A percentile compares a stretch with the other conserved stretches of the same genome.
phyloP scores from a whole-genome alignment of 1,140 invertebrate genomes.

The Bombus sylvicola region DNA sequence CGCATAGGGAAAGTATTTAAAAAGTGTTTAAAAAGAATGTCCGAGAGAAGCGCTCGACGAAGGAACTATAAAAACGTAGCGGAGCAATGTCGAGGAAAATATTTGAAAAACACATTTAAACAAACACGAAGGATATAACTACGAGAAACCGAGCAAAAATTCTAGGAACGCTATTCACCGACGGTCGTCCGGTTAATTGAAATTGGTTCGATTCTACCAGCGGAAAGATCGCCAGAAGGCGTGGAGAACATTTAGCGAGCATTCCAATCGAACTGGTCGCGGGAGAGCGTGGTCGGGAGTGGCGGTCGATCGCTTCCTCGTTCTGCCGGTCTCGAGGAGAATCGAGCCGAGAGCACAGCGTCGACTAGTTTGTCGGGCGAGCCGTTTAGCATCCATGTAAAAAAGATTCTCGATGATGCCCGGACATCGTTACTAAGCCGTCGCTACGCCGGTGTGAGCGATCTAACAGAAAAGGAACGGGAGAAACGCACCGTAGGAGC shows the following conservation, averaged over 20 bases:
- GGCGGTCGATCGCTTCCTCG: constrained; percentile 44
- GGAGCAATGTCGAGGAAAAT: too few species aligned
- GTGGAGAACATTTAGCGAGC: constrained; percentile 16
- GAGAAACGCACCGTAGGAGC: constrained; percentile 77
- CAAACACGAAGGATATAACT: too few species aligned
- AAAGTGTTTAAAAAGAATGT: too few species aligned
- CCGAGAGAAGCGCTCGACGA: too few species aligned
- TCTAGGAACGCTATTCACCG: too few species aligned
- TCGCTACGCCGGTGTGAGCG: constrained; percentile 69
- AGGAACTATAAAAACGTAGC: too few species aligned
- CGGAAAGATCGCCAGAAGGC: background rate
- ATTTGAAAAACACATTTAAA: too few species aligned
- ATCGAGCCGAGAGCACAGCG: background rate
- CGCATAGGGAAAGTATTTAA: too few species aligned
- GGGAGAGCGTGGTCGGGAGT: background rate
- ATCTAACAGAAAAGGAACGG: constrained; percentile 80
- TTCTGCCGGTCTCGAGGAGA: background rate
- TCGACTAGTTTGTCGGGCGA: constrained; percentile 10
- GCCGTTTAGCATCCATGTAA: constrained; percentile 41
- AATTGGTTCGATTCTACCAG: background rate
- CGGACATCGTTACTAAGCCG: constrained; percentile 67
- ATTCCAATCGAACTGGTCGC: constrained; percentile 4
- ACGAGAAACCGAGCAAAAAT: too few species aligned
- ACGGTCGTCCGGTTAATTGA: background rate
- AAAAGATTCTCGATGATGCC: constrained; percentile 59